phyloP scores from a whole-genome alignment of 64 coral and sea anemone genomes.

The Cladopsammia gracilis region DNA sequence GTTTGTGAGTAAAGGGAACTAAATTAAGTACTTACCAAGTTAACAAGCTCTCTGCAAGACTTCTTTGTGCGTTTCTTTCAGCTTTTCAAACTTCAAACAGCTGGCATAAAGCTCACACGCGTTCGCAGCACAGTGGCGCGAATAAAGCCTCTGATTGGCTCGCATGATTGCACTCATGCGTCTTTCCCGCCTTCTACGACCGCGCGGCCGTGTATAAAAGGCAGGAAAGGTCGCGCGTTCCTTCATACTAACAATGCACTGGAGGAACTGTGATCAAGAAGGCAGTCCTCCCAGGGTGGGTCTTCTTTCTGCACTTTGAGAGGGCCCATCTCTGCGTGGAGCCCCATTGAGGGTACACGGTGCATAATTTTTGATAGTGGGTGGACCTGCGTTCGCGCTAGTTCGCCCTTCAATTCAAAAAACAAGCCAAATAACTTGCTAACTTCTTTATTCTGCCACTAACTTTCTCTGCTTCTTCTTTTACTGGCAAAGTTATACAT shows the following conservation, averaged over 20 bases:
- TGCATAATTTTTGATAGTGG: constrained; percentile 50
- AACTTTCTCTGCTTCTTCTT: neutral
- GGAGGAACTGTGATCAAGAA: constrained; percentile 96
- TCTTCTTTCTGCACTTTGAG: constrained; percentile 70
- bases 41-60: constrained; percentile 21
- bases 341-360: constrained; percentile 62
- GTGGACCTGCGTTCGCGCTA: constrained; percentile 58
- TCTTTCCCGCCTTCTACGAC: constrained; percentile 22
- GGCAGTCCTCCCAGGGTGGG: constrained; percentile 82
- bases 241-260: constrained; percentile 98
- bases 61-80: neutral
- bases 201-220: constrained; percentile 70
- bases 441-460: neutral
- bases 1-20: neutral
- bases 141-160: constrained; percentile 59
- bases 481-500: no score
- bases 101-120: neutral
- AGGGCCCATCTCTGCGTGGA: constrained; percentile 74
- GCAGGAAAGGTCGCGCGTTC: constrained; percentile 22
- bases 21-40: constrained; percentile 11
- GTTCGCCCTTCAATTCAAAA: constrained; percentile 28
- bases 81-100: constrained; percentile 1
- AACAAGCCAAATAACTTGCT: neutral
- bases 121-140: constrained; percentile 14
- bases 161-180: constrained; percentile 37